phyloP scores from a whole-genome alignment of 2,888 invertebrate species.

The Oligia latruncula region DNA sequence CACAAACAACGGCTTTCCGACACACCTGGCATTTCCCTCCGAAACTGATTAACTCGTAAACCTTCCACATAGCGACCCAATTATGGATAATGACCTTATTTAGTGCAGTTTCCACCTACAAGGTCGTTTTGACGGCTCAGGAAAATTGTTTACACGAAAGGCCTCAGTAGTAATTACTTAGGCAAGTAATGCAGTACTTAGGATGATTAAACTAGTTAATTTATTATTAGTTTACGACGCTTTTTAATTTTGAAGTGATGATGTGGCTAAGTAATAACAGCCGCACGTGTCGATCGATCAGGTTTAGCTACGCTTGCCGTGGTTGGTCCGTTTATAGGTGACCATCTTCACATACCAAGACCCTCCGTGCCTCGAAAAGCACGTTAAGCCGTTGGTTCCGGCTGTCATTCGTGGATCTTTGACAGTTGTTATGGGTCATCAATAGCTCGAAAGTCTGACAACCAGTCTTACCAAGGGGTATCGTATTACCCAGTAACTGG shows the following conservation, averaged over 20 bases:
- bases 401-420: too few species aligned
- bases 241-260: constrained; percentile 2
- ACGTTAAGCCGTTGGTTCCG: too few species aligned
- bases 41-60: constrained; percentile 49
- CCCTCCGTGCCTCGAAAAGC: too few species aligned
- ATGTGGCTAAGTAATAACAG: too few species aligned
- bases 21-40: constrained; percentile 31
- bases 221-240: not conserved
- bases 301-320: too few species aligned
- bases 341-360: too few species aligned
- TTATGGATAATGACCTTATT: constrained; percentile 24
- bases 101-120: constrained; percentile 24
- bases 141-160: constrained; percentile 6
- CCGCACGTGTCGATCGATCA: too few species aligned
- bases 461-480: too few species aligned
- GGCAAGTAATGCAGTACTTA: not conserved
- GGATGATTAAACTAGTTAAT: constrained; percentile 11
- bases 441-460: too few species aligned
- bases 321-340: too few species aligned
- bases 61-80: not conserved
- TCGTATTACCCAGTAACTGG: too few species aligned
- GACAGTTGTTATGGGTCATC: too few species aligned
- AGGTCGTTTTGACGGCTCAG: not conserved
- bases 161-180: constrained; percentile 33
- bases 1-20: not conserved